Base-by-base conservation (phyloP, 1,140 invertebrate species). In the Drosophila tsacasi region DNA sequence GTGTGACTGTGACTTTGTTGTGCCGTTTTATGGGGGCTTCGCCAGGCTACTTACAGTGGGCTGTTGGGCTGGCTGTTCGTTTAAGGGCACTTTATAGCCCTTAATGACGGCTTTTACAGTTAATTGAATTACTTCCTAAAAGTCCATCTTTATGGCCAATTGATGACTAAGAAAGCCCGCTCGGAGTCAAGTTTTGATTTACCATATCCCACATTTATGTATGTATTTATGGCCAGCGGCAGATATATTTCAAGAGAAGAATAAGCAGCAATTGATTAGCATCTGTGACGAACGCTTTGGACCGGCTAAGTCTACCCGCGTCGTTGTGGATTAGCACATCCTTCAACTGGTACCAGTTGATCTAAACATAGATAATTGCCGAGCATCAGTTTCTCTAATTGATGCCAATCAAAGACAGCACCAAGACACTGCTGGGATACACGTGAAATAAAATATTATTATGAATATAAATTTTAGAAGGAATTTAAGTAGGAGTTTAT, bases 321-420 rank as follows among this genome's bases (percentile, higher is more conserved):
- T 60, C 80, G 76, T 63, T 59, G 66, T 62, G 40, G 82, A 89
- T 87, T 86, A 86, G 76, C 83, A 67, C 76, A 86, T 86, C 84
- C 81, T 87, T 87, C 84, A 89, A 87, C 84, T 89, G 83, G 84
- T 89, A 81, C 81, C 81, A 83, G 80, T 87, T 67, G 72, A 83
- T 87, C 64, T 77, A 77, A 69, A 67, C 75, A 69, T 54, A 61
- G 27, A 62, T 89, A 83, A 87, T 89, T 86, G 84, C 60, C 77
- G 47, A 83, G 72, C 27, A 61, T 67, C 63, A 50, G 60, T 39
- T 35, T 46, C 47, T 66, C 76, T 87, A 87, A 87, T 81, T 84
- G 74, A 75, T 75, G 84, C 37, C 83, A 86, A 89, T 89, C 83
- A 85, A 81, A 61, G 73, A 67, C n/a, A n/a, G n/a, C n/a, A n/a